Base-by-base conservation (phyloP, 2,888 invertebrate genomes). In the Spilosoma lubricipeda region DNA sequence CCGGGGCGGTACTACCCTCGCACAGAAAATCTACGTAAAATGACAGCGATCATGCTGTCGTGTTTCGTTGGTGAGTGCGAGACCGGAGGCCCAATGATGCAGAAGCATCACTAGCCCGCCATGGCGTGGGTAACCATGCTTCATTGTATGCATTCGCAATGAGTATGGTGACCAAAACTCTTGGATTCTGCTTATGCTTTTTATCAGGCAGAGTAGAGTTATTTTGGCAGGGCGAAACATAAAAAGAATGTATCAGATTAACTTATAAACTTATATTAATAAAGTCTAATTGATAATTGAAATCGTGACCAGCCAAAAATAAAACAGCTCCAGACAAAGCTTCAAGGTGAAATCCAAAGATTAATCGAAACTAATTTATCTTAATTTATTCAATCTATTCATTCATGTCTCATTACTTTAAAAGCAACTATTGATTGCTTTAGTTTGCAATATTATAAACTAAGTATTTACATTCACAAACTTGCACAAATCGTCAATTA, bases 381-480 rank as follows among this genome's bases (percentile, higher is more conserved):
- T 64, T 36, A 48, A 65, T 39, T 67, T 27, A 42, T 67, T 39
- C 13, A 39, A 65, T 20, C 20, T 30, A 30, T 30, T 70, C 7
- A 64, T 70, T 45, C 30, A 45, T n/a, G 18, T 66, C 66, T 5
- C 36, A 65, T 39, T 65, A 66, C 52, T 66, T 52, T 36, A n/a
- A 52, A 52, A 30, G 20, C 71, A 71, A 48, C n/a, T 66, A 71
- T 65, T 71, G 63, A 63, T 67, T 48, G 18, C 45, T 71, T 36
- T 27, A 52, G 42, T 30, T 71, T 15, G 20, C 42, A 64, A 70
- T 52, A 52, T n/a, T 65, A 36, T 33, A 30, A 71, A 36, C n/a
- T 52, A 70, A 63, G 4, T 67, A 59, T 63, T 59, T 45, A 42
- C 36, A 23, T 63, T 27, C 11, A 36, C 15, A 3, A 45, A 27